Conservation (phyloP, 2,888 invertebrate species). For the Bellardia pandia region DNA sequence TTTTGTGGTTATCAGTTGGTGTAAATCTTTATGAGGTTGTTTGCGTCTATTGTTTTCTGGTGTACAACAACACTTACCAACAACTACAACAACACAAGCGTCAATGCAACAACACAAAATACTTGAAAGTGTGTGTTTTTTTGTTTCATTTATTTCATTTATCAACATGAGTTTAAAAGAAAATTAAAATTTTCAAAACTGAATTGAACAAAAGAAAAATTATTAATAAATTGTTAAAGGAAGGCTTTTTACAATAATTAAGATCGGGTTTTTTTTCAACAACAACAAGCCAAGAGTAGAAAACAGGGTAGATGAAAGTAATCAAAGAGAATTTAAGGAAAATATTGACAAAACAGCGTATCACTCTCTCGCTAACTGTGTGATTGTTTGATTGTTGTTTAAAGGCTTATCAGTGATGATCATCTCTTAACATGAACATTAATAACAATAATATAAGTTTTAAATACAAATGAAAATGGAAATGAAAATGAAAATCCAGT, state of each 20-base stretch:
- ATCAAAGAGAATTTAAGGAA: constrained; percentile 6
- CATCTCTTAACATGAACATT: constrained; percentile 60
- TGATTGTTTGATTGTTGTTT: constrained; percentile 41
- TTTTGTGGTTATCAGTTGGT: constrained; percentile 70
- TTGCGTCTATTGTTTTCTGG: constrained; percentile 68
- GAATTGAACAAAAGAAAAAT: constrained; percentile 50
- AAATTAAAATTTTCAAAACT: constrained; percentile 42
- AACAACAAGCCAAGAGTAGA: constrained; percentile 8
- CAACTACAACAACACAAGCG: background rate
- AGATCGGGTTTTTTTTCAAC: constrained; percentile 23
- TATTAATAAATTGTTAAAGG: constrained; percentile 49
- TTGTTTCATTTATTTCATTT: constrained; percentile 40
- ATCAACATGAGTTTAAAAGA: constrained; percentile 57
- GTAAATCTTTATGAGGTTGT: constrained; percentile 73
- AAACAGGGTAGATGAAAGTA: constrained; percentile 44
- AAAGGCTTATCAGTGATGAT: constrained; percentile 66
- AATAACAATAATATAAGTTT: constrained; percentile 35
- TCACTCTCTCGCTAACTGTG: constrained; percentile 34
- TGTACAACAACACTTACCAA: constrained; percentile 56
- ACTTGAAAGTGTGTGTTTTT: constrained; percentile 1
- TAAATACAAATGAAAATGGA: constrained; percentile 8
- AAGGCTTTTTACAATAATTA: constrained; percentile 64
- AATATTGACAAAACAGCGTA: constrained; percentile 59
- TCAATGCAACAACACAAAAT: constrained; percentile 27
- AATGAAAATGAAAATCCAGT: constrained; percentile 51